Evolutionary conservation across 35 echinoderm and acorn worm genomes (phyloP), one percentile per base, ranked within the genome.

Genomic region (Patiria miniata): DNA sequence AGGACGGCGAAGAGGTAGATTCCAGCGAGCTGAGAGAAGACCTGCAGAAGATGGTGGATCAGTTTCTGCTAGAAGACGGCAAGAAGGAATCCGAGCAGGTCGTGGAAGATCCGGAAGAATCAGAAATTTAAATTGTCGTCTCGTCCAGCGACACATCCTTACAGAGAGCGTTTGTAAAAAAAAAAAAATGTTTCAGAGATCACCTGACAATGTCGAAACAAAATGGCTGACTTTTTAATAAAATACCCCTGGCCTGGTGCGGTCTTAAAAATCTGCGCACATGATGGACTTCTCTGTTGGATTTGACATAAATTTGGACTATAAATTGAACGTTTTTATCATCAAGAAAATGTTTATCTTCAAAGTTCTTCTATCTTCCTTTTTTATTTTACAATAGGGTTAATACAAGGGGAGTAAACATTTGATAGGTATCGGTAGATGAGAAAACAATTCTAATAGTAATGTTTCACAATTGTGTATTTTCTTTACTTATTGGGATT

Each of bases 31-130:
- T 99, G 14, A 77, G 96, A 51, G 96, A 94, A 16, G 96, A 99
- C 52, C 88, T 99, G 34, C 96, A 99, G 73, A 86, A 94, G 59
- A 87, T 99, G 19, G 92, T 99, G 1, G 92, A 99, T 78, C 77
- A 85, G 26, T 94, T 99, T 59, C 79, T 99, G 40, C 60, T 80
- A 8, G 96, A 99, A 7, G 82, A 53, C 38, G 82, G 36, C 12
- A 81, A 36, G 21, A 38, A n/a, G n/a, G 55, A 15, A 6, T 28
- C 82, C 37, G 28, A 51, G 33, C 19, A 73, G 34, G 65, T 73
- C 23, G 29, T 14, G 29, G 65, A 73, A 23, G 65, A 73, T 26
- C 26, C 65, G 14, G 65, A 73, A 10, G 65, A 73, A 9, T 73
- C 65, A 7, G 65, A 73, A 73, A 73, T 73, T 30, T 73, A 73